phyloP scores from a whole-genome alignment of 92 coral and sea anemone genomes.

The Parazoanthus swiftii region DNA sequence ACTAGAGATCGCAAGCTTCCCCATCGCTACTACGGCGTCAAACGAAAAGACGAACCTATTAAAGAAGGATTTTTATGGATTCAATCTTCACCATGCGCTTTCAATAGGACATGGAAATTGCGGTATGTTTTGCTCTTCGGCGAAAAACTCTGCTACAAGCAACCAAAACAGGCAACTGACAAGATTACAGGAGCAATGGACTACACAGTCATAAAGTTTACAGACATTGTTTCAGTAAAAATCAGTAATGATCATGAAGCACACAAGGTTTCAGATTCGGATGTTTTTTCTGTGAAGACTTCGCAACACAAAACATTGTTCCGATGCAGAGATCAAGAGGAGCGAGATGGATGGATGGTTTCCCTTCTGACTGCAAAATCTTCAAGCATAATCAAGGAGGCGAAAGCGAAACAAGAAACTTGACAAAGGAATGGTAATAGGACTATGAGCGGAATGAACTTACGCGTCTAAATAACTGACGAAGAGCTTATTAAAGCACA shows the following conservation, averaged over 20 bases:
- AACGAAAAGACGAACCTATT: conserved; percentile 24
- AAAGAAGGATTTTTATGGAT: conserved; percentile 36
- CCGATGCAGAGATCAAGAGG: conserved; percentile 24
- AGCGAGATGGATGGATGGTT: conserved; percentile 37
- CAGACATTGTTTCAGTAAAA: conserved; percentile 39
- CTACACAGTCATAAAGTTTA: conserved; percentile 28
- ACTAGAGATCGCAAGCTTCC: conserved; percentile 23
- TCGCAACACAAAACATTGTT: conserved; percentile 13
- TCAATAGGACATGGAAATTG: conserved; percentile 29
- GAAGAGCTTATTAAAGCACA: background rate
- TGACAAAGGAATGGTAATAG: background rate
- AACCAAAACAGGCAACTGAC: conserved; percentile 20
- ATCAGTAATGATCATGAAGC: conserved; percentile 8
- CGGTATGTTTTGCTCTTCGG: conserved; percentile 27
- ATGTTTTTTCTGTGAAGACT: conserved; percentile 22
- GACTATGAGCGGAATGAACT: background rate
- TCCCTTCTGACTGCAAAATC: conserved; percentile 32
- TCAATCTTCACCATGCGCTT: conserved; percentile 15
- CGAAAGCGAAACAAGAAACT: conserved; percentile 17
- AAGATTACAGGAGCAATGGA: background rate
- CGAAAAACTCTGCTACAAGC: conserved; percentile 29
- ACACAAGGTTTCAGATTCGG: conserved; percentile 11
- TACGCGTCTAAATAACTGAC: background rate
- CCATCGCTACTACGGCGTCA: conserved; percentile 36
- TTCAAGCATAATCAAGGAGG: conserved; percentile 37